Conservation (phyloP, 2,113 vertebrate genomes). For the Aix galericulata region DNA sequence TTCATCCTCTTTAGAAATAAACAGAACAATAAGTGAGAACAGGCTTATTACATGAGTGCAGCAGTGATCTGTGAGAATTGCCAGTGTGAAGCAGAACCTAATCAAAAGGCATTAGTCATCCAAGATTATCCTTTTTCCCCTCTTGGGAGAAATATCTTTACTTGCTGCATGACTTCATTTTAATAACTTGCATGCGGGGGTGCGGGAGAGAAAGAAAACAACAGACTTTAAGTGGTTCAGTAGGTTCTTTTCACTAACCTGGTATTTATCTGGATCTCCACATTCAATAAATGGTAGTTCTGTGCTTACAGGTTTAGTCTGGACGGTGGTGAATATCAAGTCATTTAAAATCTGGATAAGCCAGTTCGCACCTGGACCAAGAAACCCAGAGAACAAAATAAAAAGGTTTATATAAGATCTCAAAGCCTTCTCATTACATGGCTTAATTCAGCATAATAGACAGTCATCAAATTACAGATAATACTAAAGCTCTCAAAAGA, state of each 20-base stretch:
- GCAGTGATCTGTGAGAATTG: neutral
- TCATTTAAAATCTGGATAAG: constrained; percentile 69
- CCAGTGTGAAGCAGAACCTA: neutral
- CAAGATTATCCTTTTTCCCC: neutral
- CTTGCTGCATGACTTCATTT: constrained; percentile 6
- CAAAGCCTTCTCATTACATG: neutral
- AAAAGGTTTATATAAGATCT: neutral
- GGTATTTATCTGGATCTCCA: constrained; percentile 69
- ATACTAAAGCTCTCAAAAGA: neutral
- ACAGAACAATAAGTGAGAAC: neutral
- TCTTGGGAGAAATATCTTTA: neutral
- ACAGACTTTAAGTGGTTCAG: neutral
- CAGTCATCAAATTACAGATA: neutral
- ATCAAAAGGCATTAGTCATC: constrained; percentile 25
- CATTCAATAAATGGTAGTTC: constrained; percentile 72
- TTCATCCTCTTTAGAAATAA: constrained; percentile 73
- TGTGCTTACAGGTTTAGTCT: constrained; percentile 38
- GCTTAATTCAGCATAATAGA: neutral
- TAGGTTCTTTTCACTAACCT: constrained; percentile 54
- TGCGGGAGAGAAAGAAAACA: neutral
- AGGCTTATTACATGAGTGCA: neutral
- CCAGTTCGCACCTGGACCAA: constrained; percentile 57
- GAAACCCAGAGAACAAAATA: constrained; percentile 28
- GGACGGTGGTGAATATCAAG: constrained; percentile 49
- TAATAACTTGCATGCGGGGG: neutral